Percentiles rank a stretch among this genome's conserved stretches.
Conservation (phyloP, 2,888 invertebrate species). For the Dicranocentrus wangi region DNA sequence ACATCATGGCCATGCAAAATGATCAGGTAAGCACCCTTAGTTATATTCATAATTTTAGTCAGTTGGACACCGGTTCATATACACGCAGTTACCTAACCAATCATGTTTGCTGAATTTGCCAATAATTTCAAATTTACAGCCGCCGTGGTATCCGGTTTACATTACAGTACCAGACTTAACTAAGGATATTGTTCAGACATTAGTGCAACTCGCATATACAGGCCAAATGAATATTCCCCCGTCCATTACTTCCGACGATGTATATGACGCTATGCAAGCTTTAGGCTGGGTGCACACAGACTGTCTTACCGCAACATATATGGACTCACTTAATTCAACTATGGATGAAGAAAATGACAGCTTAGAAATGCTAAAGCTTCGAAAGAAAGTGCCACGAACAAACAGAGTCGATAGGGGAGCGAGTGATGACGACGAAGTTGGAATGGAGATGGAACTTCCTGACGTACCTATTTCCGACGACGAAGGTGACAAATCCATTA, state of each 20-base stretch:
- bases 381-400: too few species aligned
- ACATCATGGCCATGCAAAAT: conserved; percentile 60
- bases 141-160: conserved; percentile 61
- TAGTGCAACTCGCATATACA: conserved; percentile 66
- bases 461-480: conserved; percentile 51
- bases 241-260: conserved; percentile 38
- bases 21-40: conserved; percentile 59
- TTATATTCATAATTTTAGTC: neutral
- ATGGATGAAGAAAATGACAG: conserved; percentile 43
- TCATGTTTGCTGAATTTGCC: neutral
- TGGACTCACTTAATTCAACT: conserved; percentile 19
- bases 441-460: conserved; percentile 48
- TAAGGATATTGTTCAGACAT: conserved; percentile 48
- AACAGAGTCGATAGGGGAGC: neutral
- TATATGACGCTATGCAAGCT: conserved; percentile 65
- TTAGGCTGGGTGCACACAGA: conserved; percentile 63
- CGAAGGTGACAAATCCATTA: conserved; percentile 23
- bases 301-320: conserved; percentile 42
- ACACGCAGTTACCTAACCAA: too few species aligned
- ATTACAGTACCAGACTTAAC: conserved; percentile 62
- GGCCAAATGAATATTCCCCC: conserved; percentile 52
- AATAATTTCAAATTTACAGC: conserved; percentile 47
- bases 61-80: too few species aligned
- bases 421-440: conserved; percentile 42
- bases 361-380: too few species aligned